Percentiles rank a stretch among this genome's conserved stretches.
These are phyloP conservation scores for Luperina testacea DNA, from an alignment of 2,888 invertebrate genomes.

Conservation along the genomic window DNA sequence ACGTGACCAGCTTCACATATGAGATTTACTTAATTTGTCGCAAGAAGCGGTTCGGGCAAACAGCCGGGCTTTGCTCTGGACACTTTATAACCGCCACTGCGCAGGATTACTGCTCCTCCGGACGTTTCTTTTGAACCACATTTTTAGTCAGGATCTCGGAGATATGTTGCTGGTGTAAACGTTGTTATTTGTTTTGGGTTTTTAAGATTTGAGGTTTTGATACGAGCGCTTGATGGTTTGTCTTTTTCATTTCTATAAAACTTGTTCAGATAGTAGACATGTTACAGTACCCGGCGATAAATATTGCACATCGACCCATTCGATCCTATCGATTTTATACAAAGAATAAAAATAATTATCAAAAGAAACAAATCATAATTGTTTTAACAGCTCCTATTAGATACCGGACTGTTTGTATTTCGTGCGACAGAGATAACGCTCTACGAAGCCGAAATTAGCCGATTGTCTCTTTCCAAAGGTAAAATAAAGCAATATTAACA, in stretches of 20 bases:
- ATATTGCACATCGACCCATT: too few relatives aligned
- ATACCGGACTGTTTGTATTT: too few relatives aligned
- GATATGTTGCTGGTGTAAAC: slow-evolving; percentile 43
- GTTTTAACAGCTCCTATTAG: too few relatives aligned
- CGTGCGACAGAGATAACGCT: too few relatives aligned
- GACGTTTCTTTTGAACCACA: slow-evolving; percentile 38
- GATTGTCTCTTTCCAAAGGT: too few relatives aligned
- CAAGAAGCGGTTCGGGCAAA: slow-evolving; percentile 67
- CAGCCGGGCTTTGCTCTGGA: slow-evolving; percentile 70
- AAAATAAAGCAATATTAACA: too few relatives aligned
- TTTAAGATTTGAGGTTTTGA: slow-evolving; percentile 1
- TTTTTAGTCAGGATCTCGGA: slow-evolving; percentile 29
- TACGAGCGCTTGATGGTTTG: background rate
- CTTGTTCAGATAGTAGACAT: background rate
- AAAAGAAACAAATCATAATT: too few relatives aligned
- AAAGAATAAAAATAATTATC: too few relatives aligned
- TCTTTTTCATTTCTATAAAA: background rate
- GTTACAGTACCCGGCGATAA: too few relatives aligned
- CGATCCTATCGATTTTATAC: too few relatives aligned
- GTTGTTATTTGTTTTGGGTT: slow-evolving; percentile 14
- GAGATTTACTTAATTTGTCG: slow-evolving; percentile 82
- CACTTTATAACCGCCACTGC: slow-evolving; percentile 66
- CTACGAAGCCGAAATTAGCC: too few relatives aligned
- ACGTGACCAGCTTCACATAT: slow-evolving; percentile 80
- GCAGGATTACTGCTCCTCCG: slow-evolving; percentile 47